Base-by-base conservation (phyloP, 2,113 vertebrate species). In the Odontophorus gujanensis region DNA sequence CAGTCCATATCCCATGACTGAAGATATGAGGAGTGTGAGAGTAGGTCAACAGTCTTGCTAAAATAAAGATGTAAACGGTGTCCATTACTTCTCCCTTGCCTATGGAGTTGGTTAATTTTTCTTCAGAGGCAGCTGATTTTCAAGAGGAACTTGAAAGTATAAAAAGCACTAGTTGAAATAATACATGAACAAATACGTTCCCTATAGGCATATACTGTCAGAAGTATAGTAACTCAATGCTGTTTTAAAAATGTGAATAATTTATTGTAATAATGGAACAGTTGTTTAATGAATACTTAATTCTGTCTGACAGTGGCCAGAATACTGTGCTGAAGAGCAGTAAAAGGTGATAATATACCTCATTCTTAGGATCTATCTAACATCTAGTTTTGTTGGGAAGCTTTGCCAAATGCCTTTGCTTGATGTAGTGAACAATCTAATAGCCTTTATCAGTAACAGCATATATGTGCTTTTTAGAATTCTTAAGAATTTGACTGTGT, bases 261-360 rank as follows among this genome's bases (percentile, higher is more conserved):
- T 30, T 68, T 89, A 62, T 21, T 81, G 18, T 50, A 62, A n/a
- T 88, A 86, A 13, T 71, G 75, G 81, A 94, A 65, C n/a, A 83
- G 61, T 86, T 83, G 84, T 90, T 98, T 98, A 98, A 97, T 97
- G 91, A 97, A 67, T 97, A 66, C 96, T 94, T 97, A 63, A 98
- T 98, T 98, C 96, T 98, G 92, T 98, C 73, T 97, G 32, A 98
- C 98, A 99, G 98, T 97, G 96, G 96, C 96, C 98, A 98, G 96
- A 97, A 98, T 96, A 97, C 97, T 96, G 96, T 98, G 95, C 96
- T 98, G 98, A 99, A 98, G 98, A 98, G 96, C 97, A 98, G 97
- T 92, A 97, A 97, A 98, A 99, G 98, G 98, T 99, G 98, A 98
- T 83, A 93, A 97, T 95, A 68, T 97, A 72, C 72, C 79, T 97